Base-by-base conservation (phyloP, 2,113 vertebrate genomes). In the Amia ocellicauda region DNA sequence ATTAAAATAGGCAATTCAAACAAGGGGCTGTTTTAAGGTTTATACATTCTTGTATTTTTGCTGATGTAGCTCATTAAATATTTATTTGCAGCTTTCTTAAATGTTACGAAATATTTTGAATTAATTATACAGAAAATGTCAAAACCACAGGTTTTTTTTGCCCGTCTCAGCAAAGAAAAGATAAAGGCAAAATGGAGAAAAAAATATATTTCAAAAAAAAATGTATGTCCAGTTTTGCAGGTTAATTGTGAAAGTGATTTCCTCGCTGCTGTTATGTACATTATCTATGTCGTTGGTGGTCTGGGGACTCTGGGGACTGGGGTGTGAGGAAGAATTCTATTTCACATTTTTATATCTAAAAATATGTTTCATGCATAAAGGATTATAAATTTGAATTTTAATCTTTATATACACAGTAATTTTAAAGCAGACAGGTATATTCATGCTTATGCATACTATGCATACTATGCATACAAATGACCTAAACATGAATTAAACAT, bases 11-110 rank as follows among this genome's bases (percentile, higher is more conserved):
- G 58, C 52, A 55, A 45, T 40, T 28, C 13, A 43, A 62, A 66
- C 28, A 59, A 20, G 23, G 23, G 45, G 29, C 50, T 50, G 8
- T 24, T 36, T 40, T 5, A 49, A 13, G 56, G 41, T 60, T 60
- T 40, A 60, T 58, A 66, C 51, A 40, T 36, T 29, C 61, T 60
- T 40, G 23, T 50, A 51, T 57, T 60, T 67, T 45, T 67, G 65
- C 65, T 56, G 56, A 68, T 50, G 29, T 56, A 45, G 42, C 57
- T 60, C 29, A 67, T 63, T 43, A 64, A 60, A 71, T 56, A 68
- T 71, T 67, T 52, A 67, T 50, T 27, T 24, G 17, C 29, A 49
- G 41, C 51, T 60, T 57, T 68, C 68, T 47, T 58, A 66, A 70
- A 62, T 58, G 62, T 62, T 57, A 57, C 60, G 59, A 52, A 63